Evolutionary conservation across 2,797 vertebrate species (phyloP).

Genomic region (Bufotes viridis): DNA sequence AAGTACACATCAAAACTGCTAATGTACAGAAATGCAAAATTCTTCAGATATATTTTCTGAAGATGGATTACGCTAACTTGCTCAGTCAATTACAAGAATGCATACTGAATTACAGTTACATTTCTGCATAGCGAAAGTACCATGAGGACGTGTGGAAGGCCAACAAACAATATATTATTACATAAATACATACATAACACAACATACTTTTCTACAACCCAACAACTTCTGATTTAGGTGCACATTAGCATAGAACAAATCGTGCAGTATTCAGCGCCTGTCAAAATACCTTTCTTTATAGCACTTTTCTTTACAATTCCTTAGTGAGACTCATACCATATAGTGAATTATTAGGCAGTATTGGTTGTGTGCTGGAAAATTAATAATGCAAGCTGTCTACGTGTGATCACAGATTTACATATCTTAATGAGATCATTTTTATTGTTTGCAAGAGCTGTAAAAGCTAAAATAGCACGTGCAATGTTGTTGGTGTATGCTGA

Average conservation of each 20-base stretch:
- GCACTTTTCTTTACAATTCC: not conserved
- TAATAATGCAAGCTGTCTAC: not conserved
- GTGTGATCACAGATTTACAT: constrained; percentile 14
- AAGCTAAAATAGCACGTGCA: not conserved
- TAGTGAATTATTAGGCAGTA: not conserved
- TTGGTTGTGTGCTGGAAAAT: not conserved
- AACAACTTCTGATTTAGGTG: not conserved
- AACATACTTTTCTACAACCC: not conserved
- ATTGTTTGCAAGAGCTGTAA: not conserved
- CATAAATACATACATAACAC: not conserved
- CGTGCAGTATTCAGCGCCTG: not conserved
- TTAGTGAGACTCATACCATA: not conserved
- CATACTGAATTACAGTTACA: not conserved
- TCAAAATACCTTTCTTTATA: not conserved
- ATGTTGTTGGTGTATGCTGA: not conserved
- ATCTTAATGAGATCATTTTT: constrained; percentile 29
- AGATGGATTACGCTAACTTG: too few species aligned
- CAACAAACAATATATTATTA: constrained; percentile 8
- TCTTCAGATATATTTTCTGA: too few species aligned
- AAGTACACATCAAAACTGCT: too few species aligned
- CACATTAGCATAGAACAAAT: not conserved
- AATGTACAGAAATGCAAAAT: too few species aligned
- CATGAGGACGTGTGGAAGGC: not conserved
- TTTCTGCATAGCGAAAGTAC: not conserved
- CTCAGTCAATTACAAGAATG: too few species aligned